These are phyloP conservation scores for Sclerurus mexicanus DNA, from an alignment of 2,113 vertebrate species.

Conservation along the genomic window DNA sequence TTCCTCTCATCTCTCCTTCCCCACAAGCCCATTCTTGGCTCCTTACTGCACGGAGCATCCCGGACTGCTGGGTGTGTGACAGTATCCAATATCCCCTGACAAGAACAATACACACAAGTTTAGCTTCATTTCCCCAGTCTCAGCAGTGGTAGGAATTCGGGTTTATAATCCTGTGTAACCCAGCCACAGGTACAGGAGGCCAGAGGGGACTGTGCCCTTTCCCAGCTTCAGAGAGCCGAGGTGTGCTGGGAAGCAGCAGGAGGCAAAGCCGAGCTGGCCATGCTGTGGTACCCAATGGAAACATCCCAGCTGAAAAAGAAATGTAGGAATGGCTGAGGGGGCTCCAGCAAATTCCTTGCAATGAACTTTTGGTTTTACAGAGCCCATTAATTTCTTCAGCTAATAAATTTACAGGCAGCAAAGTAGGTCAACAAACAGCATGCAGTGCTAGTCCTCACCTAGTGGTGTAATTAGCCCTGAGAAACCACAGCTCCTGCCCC, in stretches of 20 bases:
- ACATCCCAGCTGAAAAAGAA: background rate
- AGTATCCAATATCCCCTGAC: background rate
- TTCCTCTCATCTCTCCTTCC: background rate
- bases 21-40: background rate
- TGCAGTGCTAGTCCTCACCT: constrained; percentile 34
- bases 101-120: background rate
- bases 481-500: background rate
- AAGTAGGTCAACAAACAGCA: constrained; percentile 73
- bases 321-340: background rate
- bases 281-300: background rate
- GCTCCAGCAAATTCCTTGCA: background rate
- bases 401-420: background rate
- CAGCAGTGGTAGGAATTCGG: background rate
- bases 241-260: background rate
- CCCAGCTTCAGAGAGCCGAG: background rate
- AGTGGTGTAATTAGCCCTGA: constrained; percentile 61
- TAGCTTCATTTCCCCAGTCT: background rate
- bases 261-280: background rate
- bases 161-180: background rate
- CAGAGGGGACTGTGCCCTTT: background rate
- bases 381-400: background rate
- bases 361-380: background rate
- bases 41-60: rapidly evolving
- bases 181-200: rapidly evolving
- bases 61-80: background rate